Conservation (phyloP, 1,140 invertebrate genomes). For the Neodiprion lecontei region DNA sequence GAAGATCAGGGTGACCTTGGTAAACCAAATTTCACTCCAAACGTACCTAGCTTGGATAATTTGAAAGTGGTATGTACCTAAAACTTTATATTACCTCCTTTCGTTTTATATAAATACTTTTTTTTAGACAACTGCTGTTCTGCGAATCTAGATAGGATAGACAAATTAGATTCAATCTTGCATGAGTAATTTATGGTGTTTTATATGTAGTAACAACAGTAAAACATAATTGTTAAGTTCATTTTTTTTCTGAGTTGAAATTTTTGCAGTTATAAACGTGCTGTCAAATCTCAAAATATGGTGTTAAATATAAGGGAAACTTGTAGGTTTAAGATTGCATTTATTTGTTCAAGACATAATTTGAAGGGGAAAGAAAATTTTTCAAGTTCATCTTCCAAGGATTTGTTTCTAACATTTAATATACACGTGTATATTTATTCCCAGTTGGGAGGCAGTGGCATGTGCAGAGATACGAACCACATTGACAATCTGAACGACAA, state of each 20-base stretch:
- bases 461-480: not conserved
- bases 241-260: no score
- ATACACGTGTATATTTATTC: not conserved
- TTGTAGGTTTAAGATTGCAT: no score
- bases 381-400: not conserved
- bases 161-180: not conserved
- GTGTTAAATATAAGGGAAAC: no score
- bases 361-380: constrained; percentile 8
- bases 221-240: no score
- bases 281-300: no score
- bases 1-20: constrained; percentile 37
- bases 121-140: not conserved
- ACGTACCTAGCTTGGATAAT: not conserved
- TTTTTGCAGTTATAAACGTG: no score
- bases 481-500: not conserved
- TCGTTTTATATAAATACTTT: not conserved
- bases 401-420: not conserved
- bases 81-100: not conserved
- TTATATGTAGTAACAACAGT: no score
- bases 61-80: not conserved
- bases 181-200: no score
- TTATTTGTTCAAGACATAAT: constrained; percentile 6
- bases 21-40: constrained; percentile 1
- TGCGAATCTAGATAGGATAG: not conserved
- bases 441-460: constrained; percentile 8